phyloP scores from a whole-genome alignment of 2,113 vertebrate species.

The Myrmophylax atrothorax region DNA sequence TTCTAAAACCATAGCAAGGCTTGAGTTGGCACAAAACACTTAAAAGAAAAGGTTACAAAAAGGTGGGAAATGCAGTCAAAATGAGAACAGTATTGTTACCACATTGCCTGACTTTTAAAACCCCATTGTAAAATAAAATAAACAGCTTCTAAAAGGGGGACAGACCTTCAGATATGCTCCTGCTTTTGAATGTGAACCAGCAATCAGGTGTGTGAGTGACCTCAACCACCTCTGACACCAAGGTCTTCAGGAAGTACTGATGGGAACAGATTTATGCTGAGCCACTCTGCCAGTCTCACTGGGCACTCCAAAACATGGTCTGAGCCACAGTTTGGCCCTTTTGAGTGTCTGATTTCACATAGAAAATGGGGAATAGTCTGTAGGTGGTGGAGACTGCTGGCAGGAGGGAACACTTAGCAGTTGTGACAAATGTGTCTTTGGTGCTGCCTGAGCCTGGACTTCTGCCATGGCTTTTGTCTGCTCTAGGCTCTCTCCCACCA shows the following conservation, averaged over 20 bases:
- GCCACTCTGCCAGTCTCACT: neutral
- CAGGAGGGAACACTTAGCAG: neutral
- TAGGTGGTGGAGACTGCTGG: neutral
- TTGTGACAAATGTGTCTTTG: neutral
- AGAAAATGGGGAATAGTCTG: neutral
- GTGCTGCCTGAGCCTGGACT: neutral
- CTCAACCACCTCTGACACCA: neutral
- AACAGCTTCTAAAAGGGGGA: neutral
- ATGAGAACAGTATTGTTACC: neutral
- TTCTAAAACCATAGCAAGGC: neutral
- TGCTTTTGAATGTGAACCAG: neutral
- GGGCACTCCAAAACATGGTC: neutral
- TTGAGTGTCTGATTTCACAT: neutral
- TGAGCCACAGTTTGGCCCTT: neutral
- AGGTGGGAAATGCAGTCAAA: neutral
- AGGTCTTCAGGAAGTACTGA: neutral
- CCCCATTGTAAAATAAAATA: constrained; percentile 6
- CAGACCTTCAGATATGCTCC: neutral
- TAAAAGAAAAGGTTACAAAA: neutral
- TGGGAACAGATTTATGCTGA: neutral
- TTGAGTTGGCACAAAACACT: neutral
- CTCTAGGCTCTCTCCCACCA: neutral
- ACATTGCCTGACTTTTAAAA: constrained; percentile 3
- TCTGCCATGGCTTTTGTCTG: neutral
- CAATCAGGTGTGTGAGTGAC: neutral